Evolutionary conservation across 2,113 vertebrate genomes (phyloP), one percentile per base, ranked within the genome.

Genomic region (Neofelis nebulosa): DNA sequence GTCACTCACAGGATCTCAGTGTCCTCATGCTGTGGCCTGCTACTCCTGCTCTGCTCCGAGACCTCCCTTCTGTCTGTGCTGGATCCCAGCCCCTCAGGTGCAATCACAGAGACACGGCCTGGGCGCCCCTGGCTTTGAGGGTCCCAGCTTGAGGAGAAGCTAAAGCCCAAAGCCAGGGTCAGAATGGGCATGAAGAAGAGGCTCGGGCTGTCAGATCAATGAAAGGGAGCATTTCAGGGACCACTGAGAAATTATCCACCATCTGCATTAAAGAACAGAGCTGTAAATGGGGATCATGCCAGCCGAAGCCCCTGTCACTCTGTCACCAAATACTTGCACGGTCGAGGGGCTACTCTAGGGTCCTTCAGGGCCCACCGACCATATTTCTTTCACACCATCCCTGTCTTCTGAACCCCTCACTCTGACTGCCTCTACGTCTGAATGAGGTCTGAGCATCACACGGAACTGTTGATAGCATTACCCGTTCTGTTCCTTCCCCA

Each of bases 401-500:
- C 2, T n/a, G 27, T 52, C 52, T 71, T 61, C 21, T 81, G 50
- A 71, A 25, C 7, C 74, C 25, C 5, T 52, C 41, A 0, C 71
- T 50, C 74, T 52, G n/a, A 16, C 29, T 27, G 3, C 14, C 36
- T 65, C 71, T 57, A 2, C 31, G 1, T 45, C 25, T 8, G 82
- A 33, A 19, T 11, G 63, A 71, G 33, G n/a, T 52, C 45, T 55
- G 31, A 73, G 52, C 18, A 82, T 33, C 41, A 65, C 5, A 13
- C 5, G 29, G 41, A n/a, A 8, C 5, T 18, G 63, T 63, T 41
- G 1, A 3, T 25, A 0, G 2, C 63, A 27, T 12, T 73, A 41
- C n/a, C 36, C 3, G 0, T 18, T 0, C 36, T 7, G 2, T 69
- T 36, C 23, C 21, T 45, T 16, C n/a, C 36, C 48, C 4, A 29